Evolutionary conservation across 1,140 invertebrate species (phyloP), one percentile per base, ranked within the genome.

Genomic region (Rhagoletis pomonella): DNA sequence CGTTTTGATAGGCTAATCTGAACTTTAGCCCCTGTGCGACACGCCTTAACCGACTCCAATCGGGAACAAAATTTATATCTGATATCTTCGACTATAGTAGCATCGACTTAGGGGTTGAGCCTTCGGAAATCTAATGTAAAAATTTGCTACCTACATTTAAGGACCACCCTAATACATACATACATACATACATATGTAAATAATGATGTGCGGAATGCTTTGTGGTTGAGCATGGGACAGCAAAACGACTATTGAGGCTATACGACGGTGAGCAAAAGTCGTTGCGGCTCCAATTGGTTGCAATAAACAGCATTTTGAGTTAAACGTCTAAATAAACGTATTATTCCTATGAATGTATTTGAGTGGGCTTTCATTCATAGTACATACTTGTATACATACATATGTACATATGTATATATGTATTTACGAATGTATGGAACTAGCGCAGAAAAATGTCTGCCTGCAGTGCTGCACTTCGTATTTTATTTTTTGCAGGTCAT

Each of bases 281-380:
- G n/a, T 5, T 81, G 47, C 12, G 17, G n/a, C 14, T 4, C 7
- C 50, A 81, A 81, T 81, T 81, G 47, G 44, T 81, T 81, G 73
- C 73, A 19, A 42, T 7, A 55, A 81, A 81, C 5, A 81, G n/a
- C 73, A 19, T 81, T 81, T 81, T 17, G 55, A 55, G 9, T 55
- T 44, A 69, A 55, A 29, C 67, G 3, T 62, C 3, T 14, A 62
- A 14, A 62, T 4, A 62, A 17, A 62, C 60, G 17, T n/a, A 14
- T 17, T 62, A 14, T 14, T 6, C 60, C 9, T 17, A 62, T 62
- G 17, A 62, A 62, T 62, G 17, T 12, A n/a, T 12, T 1, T 62
- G 60, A 17, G 60, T n/a, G 17, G 7, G 17, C 60, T 4, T n/a
- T 12, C 3, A 62, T n/a, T n/a, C n/a, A n/a, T n/a, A 17, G 17